These are phyloP conservation scores for Peucedramus taeniatus DNA, from an alignment of 2,113 vertebrate genomes.

Conservation along the genomic window DNA sequence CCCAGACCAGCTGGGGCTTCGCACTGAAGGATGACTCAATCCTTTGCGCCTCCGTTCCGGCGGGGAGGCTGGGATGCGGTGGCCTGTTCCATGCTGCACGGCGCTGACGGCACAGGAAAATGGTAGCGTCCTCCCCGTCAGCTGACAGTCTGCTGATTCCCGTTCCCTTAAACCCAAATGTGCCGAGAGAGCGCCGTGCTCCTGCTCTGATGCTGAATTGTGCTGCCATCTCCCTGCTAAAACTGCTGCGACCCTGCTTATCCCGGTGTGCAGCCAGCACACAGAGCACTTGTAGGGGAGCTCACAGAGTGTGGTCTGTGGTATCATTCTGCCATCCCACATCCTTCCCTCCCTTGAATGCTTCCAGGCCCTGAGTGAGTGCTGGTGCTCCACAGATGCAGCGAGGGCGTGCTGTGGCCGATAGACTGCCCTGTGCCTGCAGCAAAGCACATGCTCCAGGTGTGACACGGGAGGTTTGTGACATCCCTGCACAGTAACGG, in stretches of 20 bases:
- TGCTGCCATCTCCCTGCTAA: background rate
- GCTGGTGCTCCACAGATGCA: background rate
- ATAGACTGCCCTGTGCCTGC: background rate
- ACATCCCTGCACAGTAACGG: rapidly evolving
- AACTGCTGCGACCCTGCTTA: rapidly evolving
- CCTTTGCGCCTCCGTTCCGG: background rate
- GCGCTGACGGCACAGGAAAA: background rate
- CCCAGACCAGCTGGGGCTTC: background rate
- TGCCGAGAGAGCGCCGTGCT: background rate
- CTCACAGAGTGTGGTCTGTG: background rate
- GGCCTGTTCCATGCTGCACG: background rate
- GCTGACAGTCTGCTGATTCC: slow-evolving; percentile 5
- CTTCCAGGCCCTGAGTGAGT: background rate
- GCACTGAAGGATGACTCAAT: background rate
- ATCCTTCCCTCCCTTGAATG: background rate
- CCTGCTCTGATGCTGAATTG: rapidly evolving
- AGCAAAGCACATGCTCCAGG: rapidly evolving
- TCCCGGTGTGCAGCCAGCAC: rapidly evolving
- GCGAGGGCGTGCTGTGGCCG: rapidly evolving
- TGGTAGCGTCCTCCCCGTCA: slow-evolving; percentile 7
- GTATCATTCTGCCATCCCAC: background rate
- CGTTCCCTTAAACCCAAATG: background rate
- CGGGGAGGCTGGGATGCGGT: background rate
- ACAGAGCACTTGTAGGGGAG: rapidly evolving
- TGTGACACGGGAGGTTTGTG: rapidly evolving